These are phyloP conservation scores for Excalfactoria chinensis DNA, from an alignment of 2,113 vertebrate species.

Conservation along the genomic window DNA sequence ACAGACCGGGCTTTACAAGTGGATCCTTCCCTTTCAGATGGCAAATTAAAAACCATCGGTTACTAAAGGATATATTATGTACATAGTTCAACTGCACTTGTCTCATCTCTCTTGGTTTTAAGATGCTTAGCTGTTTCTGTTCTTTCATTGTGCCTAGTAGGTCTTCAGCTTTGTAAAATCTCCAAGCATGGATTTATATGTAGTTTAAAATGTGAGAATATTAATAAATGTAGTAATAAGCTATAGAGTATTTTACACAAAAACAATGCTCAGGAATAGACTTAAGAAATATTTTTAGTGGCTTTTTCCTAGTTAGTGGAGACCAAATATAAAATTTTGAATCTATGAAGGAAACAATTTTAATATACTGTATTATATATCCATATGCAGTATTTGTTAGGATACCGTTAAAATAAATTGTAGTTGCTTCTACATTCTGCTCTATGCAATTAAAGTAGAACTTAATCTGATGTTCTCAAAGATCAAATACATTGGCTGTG, in stretches of 20 bases:
- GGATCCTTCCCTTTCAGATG: not conserved
- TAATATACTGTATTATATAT: not conserved
- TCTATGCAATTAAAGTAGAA: conserved; percentile 47
- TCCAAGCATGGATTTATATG: conserved; percentile 63
- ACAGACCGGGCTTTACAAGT: not conserved
- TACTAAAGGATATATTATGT: not conserved
- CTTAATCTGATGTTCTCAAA: not conserved
- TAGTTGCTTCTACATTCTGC: conserved; percentile 39
- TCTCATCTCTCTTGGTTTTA: conserved; percentile 18
- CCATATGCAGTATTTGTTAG: conserved; percentile 25
- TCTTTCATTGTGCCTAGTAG: conserved; percentile 36
- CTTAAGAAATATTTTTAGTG: conserved; percentile 51
- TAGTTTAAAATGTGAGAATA: conserved; percentile 30
- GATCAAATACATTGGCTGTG: not conserved
- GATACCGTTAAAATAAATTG: not conserved
- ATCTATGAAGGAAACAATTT: not conserved
- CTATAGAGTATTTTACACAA: conserved; percentile 33
- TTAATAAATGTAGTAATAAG: conserved; percentile 41
- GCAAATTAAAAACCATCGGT: conserved; percentile 14
- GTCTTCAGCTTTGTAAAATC: conserved; percentile 41
- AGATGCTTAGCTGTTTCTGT: conserved; percentile 42
- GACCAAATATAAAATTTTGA: conserved; percentile 48
- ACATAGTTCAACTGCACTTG: conserved; percentile 43
- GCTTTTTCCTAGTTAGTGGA: not conserved
- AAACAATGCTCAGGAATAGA: conserved; percentile 64